Base-by-base conservation (phyloP, 2,797 vertebrate species). In the Falco peregrinus region DNA sequence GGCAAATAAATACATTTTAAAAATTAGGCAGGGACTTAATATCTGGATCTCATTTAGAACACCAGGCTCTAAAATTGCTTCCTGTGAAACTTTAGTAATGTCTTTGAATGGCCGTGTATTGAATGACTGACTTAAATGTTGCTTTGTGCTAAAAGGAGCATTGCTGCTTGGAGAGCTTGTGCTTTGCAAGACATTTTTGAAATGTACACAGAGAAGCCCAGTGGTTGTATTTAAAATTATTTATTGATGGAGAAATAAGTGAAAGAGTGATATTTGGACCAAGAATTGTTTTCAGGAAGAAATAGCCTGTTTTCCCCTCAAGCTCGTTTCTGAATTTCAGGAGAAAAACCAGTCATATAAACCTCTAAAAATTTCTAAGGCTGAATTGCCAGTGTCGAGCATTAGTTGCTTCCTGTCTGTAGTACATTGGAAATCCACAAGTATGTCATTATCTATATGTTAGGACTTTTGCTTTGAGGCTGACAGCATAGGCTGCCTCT, bases 171-270 rank as follows among this genome's bases (percentile, higher is more conserved):
- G 41, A 70, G 50, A 75, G 53, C 57, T 41, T 53, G 41, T 16
- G 19, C 67, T 33, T 79, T 74, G 75, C 26, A 81, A 84, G 76
- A 5, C 13, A 1, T 54, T 74, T 75, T 68, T 79, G 53, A 91
- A 91, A 87, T 21, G 33, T 71, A 53, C 26, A 43, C 29, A 61
- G 50, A 47, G 41, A 84, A 89, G 41, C 20, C 13, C 18, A 28
- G 47, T 56, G 68, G 68, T 43, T 81, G 60, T 67, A 70, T 87
- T 95, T 87, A 81, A 81, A 93, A 78, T 83, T 65, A 92, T 94
- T 94, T 97, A 18, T 87, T 93, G 84, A 61, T 78, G 61, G 28
- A 86, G 41, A 47, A 84, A 45, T 20, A 73, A 87, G 50, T 28
- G 28, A 73, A 65, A 26, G 53, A 59, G 50, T 53, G 53, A 59